Percentiles rank a stretch among this genome's conserved stretches.
These are phyloP conservation scores for Gouania willdenowi DNA, from an alignment of 2,797 vertebrate species.

Conservation along the genomic window DNA sequence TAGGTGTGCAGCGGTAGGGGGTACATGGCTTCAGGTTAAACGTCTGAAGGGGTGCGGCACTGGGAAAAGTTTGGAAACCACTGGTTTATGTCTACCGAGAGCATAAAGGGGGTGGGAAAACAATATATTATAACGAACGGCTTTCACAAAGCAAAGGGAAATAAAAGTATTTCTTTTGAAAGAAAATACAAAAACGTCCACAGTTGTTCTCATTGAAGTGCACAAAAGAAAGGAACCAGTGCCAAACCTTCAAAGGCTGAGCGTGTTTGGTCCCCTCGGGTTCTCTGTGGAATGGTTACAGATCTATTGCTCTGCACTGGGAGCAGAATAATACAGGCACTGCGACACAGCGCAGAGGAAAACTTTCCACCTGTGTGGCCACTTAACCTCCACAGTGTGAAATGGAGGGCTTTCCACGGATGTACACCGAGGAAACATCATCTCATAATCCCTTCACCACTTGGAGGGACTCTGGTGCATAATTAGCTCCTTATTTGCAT, in stretches of 20 bases:
- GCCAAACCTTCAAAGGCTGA: slow-evolving; percentile 38
- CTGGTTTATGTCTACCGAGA: too few relatives aligned
- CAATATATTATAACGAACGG: not conserved
- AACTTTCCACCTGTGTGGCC: slow-evolving; percentile 9
- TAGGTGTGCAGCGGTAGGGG: too few relatives aligned
- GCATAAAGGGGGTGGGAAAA: not conserved
- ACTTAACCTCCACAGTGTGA: slow-evolving; percentile 12
- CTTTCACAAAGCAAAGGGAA: slow-evolving; percentile 27
- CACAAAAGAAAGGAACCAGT: slow-evolving; percentile 23
- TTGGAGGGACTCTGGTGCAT: slow-evolving; percentile 25
- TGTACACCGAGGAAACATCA: slow-evolving; percentile 6
- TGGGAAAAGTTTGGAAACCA: too few relatives aligned
- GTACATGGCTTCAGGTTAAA: too few relatives aligned
- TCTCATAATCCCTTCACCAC: slow-evolving; percentile 23
- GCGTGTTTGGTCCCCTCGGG: slow-evolving; percentile 12
- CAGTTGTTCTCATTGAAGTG: slow-evolving; percentile 49
- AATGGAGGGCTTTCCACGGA: not conserved
- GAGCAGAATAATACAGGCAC: not conserved
- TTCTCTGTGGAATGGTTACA: slow-evolving; percentile 13
- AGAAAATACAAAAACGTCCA: slow-evolving; percentile 12
- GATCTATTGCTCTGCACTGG: slow-evolving; percentile 6
- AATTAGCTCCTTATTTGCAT: slow-evolving; percentile 45
- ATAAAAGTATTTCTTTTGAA: slow-evolving; percentile 26
- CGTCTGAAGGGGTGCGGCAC: too few relatives aligned
- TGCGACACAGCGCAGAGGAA: not conserved